Evolutionary conservation across 2,797 vertebrate genomes (phyloP).

Genomic region (Falco novaeseelandiae): DNA sequence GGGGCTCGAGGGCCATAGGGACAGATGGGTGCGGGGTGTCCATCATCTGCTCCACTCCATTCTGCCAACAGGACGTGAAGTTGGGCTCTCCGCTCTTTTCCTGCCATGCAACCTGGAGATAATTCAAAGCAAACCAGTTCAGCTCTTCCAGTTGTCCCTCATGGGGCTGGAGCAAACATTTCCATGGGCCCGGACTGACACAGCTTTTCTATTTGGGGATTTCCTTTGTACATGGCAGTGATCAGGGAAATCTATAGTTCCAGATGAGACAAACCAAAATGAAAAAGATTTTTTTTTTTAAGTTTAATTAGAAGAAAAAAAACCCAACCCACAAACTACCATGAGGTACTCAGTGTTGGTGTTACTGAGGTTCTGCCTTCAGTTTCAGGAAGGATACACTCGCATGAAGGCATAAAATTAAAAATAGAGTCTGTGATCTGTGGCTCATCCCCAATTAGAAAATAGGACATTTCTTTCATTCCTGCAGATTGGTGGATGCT

Average conservation of each 20-base stretch:
- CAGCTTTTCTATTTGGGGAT: background rate
- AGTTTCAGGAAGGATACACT: background rate
- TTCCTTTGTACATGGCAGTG: background rate
- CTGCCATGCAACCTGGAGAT: background rate
- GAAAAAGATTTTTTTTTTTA: background rate
- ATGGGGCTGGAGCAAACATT: background rate
- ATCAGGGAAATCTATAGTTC: background rate
- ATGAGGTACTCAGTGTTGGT: background rate
- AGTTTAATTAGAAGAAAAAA: background rate
- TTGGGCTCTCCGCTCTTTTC: background rate
- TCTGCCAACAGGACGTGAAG: background rate
- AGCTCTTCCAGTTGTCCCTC: background rate
- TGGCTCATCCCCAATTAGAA: background rate
- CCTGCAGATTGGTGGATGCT: background rate
- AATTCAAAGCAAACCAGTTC: background rate
- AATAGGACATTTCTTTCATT: background rate
- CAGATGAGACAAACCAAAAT: background rate
- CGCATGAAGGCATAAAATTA: background rate
- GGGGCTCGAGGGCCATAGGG: background rate
- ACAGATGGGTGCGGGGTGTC: background rate
- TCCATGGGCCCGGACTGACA: background rate
- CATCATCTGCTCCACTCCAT: rapidly evolving
- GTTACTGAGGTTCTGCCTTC: background rate
- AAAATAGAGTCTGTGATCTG: background rate
- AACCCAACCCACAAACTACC: background rate